These are phyloP conservation scores for Arion vulgaris DNA, from an alignment of 1,140 invertebrate genomes.

Conservation along the genomic window DNA sequence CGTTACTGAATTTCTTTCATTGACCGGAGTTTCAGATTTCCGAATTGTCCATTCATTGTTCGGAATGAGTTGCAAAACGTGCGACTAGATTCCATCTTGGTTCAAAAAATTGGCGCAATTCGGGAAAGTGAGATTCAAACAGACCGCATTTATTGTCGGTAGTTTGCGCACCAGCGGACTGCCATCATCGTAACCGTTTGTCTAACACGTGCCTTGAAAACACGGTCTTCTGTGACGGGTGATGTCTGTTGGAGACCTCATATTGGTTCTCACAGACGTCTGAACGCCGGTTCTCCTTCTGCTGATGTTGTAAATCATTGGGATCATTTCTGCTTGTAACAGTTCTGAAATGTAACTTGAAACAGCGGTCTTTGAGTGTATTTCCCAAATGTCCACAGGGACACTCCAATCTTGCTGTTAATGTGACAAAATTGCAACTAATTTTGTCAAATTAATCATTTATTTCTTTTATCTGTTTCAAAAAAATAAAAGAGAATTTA, in stretches of 20 bases:
- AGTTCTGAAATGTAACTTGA: neutral
- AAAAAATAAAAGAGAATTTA: too few species aligned
- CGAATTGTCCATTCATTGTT: neutral
- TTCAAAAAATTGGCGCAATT: neutral
- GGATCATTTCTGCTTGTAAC: neutral
- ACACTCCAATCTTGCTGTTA: neutral
- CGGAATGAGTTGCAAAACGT: neutral
- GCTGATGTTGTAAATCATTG: neutral
- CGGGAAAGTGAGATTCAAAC: neutral
- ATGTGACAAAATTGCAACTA: too few species aligned
- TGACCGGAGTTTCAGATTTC: neutral
- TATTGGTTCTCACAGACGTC: neutral
- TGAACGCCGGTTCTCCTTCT: neutral
- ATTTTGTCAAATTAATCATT: too few species aligned
- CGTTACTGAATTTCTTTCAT: neutral
- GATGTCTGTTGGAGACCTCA: neutral
- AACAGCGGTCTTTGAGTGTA: neutral
- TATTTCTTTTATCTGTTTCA: too few species aligned
- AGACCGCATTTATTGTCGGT: conserved; percentile 2
- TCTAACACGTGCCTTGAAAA: neutral
- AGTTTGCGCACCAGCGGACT: neutral
- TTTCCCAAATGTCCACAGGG: neutral
- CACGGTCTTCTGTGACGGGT: conserved; percentile 4
- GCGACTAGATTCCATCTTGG: neutral
- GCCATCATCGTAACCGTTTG: neutral